Conservation (phyloP, 2,797 vertebrate genomes). For the Cetoscarus ocellatus region DNA sequence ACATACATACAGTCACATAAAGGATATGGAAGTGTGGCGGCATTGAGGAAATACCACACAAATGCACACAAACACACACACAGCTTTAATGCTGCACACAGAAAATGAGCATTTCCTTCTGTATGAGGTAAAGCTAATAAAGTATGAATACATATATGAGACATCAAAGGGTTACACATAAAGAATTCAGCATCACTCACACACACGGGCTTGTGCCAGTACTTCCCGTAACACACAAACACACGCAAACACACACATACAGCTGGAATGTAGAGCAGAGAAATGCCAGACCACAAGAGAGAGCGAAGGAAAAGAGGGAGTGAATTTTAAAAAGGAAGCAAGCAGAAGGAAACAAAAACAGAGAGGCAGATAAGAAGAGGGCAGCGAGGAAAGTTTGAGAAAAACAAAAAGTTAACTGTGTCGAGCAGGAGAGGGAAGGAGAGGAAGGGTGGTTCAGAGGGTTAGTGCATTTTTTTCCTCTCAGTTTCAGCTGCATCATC, state of each 20-base stretch:
- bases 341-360: conserved; percentile 52
- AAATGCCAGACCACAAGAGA: conserved; percentile 69
- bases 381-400: conserved; percentile 10
- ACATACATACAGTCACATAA: conserved; percentile 13
- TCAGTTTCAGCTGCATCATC: conserved; percentile 60
- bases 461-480: conserved; percentile 34
- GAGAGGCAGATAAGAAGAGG: conserved; percentile 36
- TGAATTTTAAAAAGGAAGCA: conserved; percentile 36
- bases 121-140: conserved; percentile 38
- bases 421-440: conserved; percentile 12
- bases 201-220: not conserved
- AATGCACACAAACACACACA: not conserved
- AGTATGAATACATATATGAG: conserved; percentile 17
- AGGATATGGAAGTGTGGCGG: conserved; percentile 36
- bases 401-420: conserved; percentile 28
- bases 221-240: conserved; percentile 2
- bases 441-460: not conserved
- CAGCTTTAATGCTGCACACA: conserved; percentile 1
- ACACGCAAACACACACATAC: conserved; percentile 26
- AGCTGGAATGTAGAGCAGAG: conserved; percentile 71
- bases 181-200: conserved; percentile 39
- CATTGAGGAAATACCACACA: conserved; percentile 2
- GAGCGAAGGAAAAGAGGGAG: conserved; percentile 26
- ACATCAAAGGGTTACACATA: conserved; percentile 43
- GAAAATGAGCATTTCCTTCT: conserved; percentile 23